Evolutionary conservation across 1,140 invertebrate species (phyloP).

Genomic region (Pygmarrhopalites habei): DNA sequence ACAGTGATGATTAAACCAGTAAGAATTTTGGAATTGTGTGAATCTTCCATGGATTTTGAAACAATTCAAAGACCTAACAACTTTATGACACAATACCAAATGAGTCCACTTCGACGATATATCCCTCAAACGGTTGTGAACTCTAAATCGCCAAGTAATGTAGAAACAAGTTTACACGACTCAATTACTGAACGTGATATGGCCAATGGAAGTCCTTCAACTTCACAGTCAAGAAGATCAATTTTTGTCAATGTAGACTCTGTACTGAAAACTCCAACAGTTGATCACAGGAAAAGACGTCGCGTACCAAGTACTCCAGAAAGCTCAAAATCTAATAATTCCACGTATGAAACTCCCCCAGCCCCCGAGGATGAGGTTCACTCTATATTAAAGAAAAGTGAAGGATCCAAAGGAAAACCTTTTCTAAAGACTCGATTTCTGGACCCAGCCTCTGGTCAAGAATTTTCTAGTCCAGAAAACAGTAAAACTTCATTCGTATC

Average conservation of each 20-base stretch:
- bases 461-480: background rate
- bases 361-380: background rate
- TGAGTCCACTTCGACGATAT: slow-evolving; percentile 16
- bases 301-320: background rate
- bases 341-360: background rate
- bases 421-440: background rate
- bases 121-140: background rate
- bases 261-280: background rate
- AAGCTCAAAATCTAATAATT: background rate
- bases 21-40: background rate
- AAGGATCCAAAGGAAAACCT: background rate
- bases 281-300: background rate
- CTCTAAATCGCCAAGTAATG: too few species aligned
- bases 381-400: background rate
- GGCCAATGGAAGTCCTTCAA: background rate
- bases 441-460: background rate
- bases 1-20: background rate
- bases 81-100: background rate
- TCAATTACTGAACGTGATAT: too few species aligned
- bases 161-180: too few species aligned
- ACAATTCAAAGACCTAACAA: too few species aligned
- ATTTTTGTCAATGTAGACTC: background rate
- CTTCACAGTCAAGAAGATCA: background rate
- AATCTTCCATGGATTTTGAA: too few species aligned
- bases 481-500: too few species aligned